These are phyloP conservation scores for Cephus pulcher DNA, from an alignment of 2,888 invertebrate species.

Conservation along the genomic window DNA sequence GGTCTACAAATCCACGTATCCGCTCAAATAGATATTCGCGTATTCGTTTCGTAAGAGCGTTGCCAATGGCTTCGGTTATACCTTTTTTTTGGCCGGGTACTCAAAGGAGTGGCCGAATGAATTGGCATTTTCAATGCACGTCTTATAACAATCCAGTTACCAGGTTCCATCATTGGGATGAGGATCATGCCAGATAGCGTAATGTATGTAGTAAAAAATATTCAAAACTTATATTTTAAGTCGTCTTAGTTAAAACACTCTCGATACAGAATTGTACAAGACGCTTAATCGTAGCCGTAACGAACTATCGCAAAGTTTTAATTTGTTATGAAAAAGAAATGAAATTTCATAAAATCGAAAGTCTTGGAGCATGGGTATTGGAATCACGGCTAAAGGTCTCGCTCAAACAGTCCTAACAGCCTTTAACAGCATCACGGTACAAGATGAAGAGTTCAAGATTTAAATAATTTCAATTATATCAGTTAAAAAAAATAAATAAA, in stretches of 20 bases:
- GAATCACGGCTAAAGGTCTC: not conserved
- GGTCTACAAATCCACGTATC: not conserved
- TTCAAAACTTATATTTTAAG: slow-evolving; percentile 66
- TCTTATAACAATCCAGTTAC: not conserved
- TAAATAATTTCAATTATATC: not conserved
- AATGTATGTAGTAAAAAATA: slow-evolving; percentile 60
- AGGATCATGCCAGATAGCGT: slow-evolving; percentile 22
- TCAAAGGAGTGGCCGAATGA: not conserved
- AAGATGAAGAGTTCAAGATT: not conserved
- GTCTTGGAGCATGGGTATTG: slow-evolving; percentile 13
- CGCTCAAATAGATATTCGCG: not conserved
- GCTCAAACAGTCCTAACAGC: not conserved
- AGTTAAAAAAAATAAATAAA: not conserved
- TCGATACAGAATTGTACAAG: slow-evolving; percentile 61
- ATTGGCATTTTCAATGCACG: not conserved
- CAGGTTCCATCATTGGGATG: not conserved
- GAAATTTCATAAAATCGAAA: slow-evolving; percentile 45
- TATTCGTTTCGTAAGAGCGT: not conserved
- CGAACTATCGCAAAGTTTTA: slow-evolving; percentile 48
- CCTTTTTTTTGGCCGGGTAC: not conserved
- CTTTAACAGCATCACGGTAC: not conserved
- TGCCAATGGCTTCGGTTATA: not conserved
- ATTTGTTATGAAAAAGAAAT: not conserved
- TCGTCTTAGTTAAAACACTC: slow-evolving; percentile 56
- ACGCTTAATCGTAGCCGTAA: slow-evolving; percentile 50